Evolutionary conservation across 2,888 invertebrate species (phyloP).

Genomic region (Atethmia centrago): DNA sequence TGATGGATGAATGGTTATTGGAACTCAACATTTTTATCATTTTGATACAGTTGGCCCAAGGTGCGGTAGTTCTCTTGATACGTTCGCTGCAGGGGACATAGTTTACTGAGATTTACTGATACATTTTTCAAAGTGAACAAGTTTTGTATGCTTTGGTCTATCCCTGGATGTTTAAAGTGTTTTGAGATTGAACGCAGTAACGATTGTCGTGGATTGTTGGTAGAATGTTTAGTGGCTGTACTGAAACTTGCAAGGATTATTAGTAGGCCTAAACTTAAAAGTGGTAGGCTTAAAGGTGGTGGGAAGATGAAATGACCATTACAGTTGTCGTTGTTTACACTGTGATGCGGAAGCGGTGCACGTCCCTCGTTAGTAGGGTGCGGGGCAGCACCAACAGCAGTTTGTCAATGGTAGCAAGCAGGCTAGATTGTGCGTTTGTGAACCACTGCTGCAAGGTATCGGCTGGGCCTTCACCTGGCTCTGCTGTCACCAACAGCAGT

Average conservation of each 20-base stretch:
- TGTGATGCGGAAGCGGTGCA: too few relatives aligned
- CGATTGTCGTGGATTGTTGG: not conserved
- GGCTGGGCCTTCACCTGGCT: too few relatives aligned
- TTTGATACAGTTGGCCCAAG: constrained; percentile 89
- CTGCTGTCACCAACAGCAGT: too few relatives aligned
- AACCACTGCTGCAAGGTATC: too few relatives aligned
- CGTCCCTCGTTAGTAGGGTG: too few relatives aligned
- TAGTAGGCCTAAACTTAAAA: not conserved
- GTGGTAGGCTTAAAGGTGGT: not conserved
- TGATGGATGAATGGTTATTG: constrained; percentile 96
- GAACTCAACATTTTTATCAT: constrained; percentile 92
- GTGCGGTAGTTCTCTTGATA: constrained; percentile 72
- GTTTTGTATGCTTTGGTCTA: constrained; percentile 60
- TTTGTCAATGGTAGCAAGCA: too few relatives aligned
- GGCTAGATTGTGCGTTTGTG: too few relatives aligned
- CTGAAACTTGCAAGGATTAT: too few relatives aligned
- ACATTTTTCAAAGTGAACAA: constrained; percentile 62
- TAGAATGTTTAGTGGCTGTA: not conserved
- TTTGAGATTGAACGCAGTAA: constrained; percentile 29
- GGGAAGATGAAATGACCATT: not conserved
- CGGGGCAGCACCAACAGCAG: too few relatives aligned
- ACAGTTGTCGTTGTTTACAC: too few relatives aligned
- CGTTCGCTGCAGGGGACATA: constrained; percentile 75
- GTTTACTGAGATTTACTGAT: constrained; percentile 74
- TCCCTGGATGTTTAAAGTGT: constrained; percentile 48